Evolutionary conservation across 1,140 invertebrate species (phyloP).

Genomic region (Lepidurus apus): DNA sequence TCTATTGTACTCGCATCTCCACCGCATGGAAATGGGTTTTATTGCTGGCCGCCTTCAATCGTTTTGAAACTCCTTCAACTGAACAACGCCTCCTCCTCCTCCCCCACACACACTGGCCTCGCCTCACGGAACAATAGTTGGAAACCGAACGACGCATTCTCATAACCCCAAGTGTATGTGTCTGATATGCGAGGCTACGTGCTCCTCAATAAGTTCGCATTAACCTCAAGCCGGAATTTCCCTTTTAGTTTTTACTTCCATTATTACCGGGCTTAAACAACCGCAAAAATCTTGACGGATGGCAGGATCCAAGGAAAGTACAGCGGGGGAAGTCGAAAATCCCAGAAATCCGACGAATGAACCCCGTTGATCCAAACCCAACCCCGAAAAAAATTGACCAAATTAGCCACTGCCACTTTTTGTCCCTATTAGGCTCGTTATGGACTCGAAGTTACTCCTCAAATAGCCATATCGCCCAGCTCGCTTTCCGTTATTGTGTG

Average conservation of each 20-base stretch:
- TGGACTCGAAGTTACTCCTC: background rate
- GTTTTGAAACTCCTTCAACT: background rate
- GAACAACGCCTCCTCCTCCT: background rate
- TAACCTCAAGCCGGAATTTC: constrained; percentile 21
- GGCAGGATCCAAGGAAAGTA: background rate
- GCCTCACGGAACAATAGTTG: background rate
- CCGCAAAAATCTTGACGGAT: constrained; percentile 6
- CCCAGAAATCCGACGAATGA: background rate
- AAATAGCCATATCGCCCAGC: background rate
- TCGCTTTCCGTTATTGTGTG: too few species aligned
- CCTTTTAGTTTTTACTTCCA: background rate
- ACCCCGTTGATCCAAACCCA: background rate
- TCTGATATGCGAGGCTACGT: constrained; percentile 3
- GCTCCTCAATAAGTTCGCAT: constrained; percentile 8
- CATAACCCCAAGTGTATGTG: background rate
- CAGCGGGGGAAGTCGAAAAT: background rate
- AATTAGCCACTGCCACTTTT: too few species aligned
- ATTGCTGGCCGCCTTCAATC: background rate
- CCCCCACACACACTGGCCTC: too few species aligned
- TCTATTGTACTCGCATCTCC: background rate
- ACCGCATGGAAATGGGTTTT: background rate
- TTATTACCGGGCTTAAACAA: background rate
- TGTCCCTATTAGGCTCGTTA: background rate
- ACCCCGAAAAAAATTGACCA: too few species aligned
- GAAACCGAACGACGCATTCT: background rate